Base-by-base conservation (phyloP, 2,888 invertebrate species). In the Callinectes sapidus region DNA sequence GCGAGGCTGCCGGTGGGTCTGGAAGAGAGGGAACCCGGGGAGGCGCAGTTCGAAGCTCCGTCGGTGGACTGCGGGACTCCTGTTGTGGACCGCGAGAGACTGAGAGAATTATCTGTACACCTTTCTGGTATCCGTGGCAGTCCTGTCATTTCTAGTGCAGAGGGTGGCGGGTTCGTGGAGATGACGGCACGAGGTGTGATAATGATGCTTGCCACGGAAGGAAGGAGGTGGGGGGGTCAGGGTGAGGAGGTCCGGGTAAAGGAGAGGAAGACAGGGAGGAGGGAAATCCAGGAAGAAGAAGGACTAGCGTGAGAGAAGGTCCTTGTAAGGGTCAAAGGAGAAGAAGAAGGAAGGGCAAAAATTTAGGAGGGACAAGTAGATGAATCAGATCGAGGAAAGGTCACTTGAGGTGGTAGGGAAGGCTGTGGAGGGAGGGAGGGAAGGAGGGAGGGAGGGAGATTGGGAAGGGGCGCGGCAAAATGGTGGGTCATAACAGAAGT, bases 351-450 rank as follows among this genome's bases (percentile, higher is more conserved):
- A 32, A 88, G 55, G 5, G 32, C 2, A 81, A 81, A 81, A 32
- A 16, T 35, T 32, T 35, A 18, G 35, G 32, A 18, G 55, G 32
- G 55, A 88, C 35, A 48, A 88, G 28, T 13, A 32, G 55, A 28
- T 88, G 55, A 54, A 61, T 28, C 16, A 23, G 54, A 28, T 55
- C 23, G 14, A 55, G 55, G 32, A 35, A 88, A 35, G 55, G 88
- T 81, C 18, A 81, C 10, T 85, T 55, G 18, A 90, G 54, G 2
- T 16, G n/a, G 55, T 32, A 28, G 87, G 91, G 85, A 28, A 91
- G 91, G 42, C n/a, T 86, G 66, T 42, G 66, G 48, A 71, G 61
- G 87, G 87, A 91, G 87, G 87, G 86, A 61, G 90, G n/a, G n/a
- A n/a, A n/a, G n/a, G n/a, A n/a, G n/a, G n/a, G n/a, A n/a, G n/a